Evolutionary conservation across 2,797 vertebrate species (phyloP).

Genomic region (Hipposideros larvatus): DNA sequence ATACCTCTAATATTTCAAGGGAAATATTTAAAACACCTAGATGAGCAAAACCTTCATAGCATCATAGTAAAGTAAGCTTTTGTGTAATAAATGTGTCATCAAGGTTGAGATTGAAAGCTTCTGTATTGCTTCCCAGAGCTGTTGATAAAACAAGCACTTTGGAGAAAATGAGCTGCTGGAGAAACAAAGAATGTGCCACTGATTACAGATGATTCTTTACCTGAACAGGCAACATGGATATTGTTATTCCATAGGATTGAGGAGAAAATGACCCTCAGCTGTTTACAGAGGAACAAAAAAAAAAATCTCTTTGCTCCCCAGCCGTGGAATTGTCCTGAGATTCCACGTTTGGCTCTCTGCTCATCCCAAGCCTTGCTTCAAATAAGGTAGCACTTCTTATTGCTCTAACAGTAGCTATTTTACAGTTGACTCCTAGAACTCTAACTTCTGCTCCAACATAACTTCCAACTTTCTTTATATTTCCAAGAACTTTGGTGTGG

Average conservation of each 20-base stretch:
- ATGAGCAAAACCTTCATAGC: background rate
- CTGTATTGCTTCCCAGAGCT: background rate
- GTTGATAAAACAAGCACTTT: background rate
- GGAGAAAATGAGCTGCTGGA: background rate
- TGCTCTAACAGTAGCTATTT: background rate
- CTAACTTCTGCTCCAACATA: background rate
- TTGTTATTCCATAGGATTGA: background rate
- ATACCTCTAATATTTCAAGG: background rate
- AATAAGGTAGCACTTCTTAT: background rate
- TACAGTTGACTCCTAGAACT: background rate
- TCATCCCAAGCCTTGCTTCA: background rate
- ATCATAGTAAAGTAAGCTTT: constrained; percentile 30
- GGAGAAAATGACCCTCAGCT: background rate
- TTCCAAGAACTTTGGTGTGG: background rate
- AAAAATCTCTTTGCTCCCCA: background rate
- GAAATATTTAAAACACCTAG: background rate
- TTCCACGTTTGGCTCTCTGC: background rate
- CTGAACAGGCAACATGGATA: background rate
- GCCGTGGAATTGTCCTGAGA: background rate
- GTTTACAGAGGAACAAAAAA: background rate
- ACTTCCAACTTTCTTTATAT: background rate
- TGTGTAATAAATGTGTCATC: background rate
- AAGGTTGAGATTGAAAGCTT: background rate
- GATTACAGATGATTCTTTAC: background rate
- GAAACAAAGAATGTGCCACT: background rate